Evolutionary conservation across 1,140 invertebrate genomes (phyloP).

Genomic region (Drusus annulatus): DNA sequence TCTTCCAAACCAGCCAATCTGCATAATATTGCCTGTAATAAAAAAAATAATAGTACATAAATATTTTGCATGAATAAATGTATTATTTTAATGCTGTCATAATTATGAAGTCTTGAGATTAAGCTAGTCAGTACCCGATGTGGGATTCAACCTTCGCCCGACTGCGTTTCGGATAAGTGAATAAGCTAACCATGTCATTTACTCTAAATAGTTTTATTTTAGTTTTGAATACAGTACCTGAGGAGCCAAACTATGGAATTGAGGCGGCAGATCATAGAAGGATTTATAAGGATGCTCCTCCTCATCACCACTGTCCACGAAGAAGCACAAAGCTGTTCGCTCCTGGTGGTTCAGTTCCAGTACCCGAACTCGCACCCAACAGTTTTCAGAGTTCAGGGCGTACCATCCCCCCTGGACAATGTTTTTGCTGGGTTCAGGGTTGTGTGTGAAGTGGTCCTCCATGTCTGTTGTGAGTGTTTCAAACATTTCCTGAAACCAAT

Average conservation of each 20-base stretch:
- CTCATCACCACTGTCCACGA: constrained; percentile 78
- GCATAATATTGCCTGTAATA: constrained; percentile 73
- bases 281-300: constrained; percentile 66
- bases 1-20: constrained; percentile 75
- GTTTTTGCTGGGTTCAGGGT: constrained; percentile 57
- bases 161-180: no score
- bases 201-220: no score
- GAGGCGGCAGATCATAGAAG: constrained; percentile 71
- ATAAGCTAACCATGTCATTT: no score
- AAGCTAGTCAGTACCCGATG: no score
- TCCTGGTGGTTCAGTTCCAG: constrained; percentile 65
- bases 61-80: no score
- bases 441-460: constrained; percentile 70
- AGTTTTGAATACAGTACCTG: constrained; percentile 68
- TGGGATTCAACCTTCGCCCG: no score
- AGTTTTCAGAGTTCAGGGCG: constrained; percentile 72
- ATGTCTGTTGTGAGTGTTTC: constrained; percentile 72
- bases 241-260: constrained; percentile 73
- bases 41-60: no score
- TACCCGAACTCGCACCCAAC: constrained; percentile 75
- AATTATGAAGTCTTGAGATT: no score
- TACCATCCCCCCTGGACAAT: constrained; percentile 70
- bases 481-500: constrained; percentile 67
- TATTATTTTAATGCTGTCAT: no score
- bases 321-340: constrained; percentile 71